Evolutionary conservation across 2,888 invertebrate species (phyloP), one percentile per base, ranked within the genome.

Genomic region (Salticus scenicus): DNA sequence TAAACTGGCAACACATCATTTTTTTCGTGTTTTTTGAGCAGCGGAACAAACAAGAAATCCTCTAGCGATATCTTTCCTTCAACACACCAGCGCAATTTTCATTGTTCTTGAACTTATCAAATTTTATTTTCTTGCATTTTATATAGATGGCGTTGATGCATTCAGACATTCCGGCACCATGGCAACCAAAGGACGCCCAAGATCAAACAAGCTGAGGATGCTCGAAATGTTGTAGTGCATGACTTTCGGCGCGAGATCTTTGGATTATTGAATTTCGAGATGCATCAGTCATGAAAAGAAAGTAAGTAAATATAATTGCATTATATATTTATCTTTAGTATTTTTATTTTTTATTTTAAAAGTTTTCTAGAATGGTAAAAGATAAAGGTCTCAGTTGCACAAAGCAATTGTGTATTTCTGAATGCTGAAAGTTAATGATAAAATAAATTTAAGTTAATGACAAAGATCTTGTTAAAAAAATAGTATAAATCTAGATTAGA

Each of bases 171-270:
- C 31, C n/a, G 71, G 41, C 70, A 63, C 71, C 78, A 78, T 78
- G 78, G 78, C 63, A 78, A 78, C 71, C n/a, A 42, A 41, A 71
- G 47, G 78, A 78, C 78, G 78, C 78, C n/a, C 78, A 78, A 78
- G 78, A 78, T 78, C 41, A 78, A 78, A 20, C 51, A 42, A 24
- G 64, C 24, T 64, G 42, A 41, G 30, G 77, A 71, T 78, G 78
- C 70, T 71, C 24, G 20, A 20, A n/a, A 72, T 70, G n/a, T 37
- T 42, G 71, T 74, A 64, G 78, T 71, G 71, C 64, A 33, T 78
- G 64, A 41, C 64, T 70, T 74, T 57, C 42, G 24, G 57, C 74
- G 37, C 64, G 64, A 37, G 57, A 64, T 64, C 64, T 30, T 37
- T 37, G 74, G 74, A 74, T 74, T 63, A 74, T 37, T 64, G 74